phyloP scores from a whole-genome alignment of 2,797 vertebrate species.

The Silurus aristotelis region DNA sequence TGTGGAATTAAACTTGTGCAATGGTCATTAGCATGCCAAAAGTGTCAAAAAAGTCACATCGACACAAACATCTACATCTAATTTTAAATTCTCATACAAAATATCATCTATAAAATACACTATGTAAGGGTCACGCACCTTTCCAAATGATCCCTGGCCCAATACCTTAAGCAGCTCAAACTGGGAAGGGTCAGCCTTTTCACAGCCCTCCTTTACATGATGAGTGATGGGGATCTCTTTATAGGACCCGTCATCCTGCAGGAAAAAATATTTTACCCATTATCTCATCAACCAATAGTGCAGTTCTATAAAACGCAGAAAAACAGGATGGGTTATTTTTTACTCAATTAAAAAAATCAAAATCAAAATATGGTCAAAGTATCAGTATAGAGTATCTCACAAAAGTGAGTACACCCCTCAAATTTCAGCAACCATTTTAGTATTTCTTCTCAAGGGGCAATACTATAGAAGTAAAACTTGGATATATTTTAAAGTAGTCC shows the following conservation, averaged over 20 bases:
- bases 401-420: no score
- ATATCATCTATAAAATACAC: not conserved
- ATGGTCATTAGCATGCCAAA: no score
- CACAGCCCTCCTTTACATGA: slow-evolving; percentile 96
- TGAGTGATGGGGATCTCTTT: slow-evolving; percentile 97
- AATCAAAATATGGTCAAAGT: no score
- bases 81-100: not conserved
- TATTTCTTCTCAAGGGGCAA: no score
- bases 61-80: no score
- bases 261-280: not conserved
- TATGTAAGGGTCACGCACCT: slow-evolving; percentile 76
- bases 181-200: slow-evolving; percentile 95
- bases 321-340: no score
- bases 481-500: no score
- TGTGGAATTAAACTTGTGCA: not conserved
- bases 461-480: no score
- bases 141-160: slow-evolving; percentile 97
- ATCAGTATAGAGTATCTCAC: no score
- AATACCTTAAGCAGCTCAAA: slow-evolving; percentile 97
- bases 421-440: no score
- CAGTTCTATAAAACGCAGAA: no score
- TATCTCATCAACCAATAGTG: not conserved
- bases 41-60: not conserved
- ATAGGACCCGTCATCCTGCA: slow-evolving; percentile 87
- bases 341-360: no score